Base-by-base conservation (phyloP, 2,888 invertebrate species). In the Nudaria mundana region DNA sequence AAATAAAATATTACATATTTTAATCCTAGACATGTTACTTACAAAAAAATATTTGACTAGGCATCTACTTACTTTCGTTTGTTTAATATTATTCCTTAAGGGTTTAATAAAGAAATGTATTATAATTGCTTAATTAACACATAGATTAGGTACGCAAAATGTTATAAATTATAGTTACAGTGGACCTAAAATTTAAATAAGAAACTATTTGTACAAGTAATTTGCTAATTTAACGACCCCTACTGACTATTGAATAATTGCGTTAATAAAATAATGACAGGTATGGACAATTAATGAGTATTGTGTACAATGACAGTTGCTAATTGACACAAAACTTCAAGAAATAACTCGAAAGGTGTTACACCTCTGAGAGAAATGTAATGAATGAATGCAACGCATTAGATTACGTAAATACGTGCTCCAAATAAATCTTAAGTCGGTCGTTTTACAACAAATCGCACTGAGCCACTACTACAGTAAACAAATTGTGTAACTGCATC, bases 401-500 rank as follows among this genome's bases (percentile, higher is more conserved):
- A 3, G 10, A 24, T 24, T 24, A 24, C 11, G n/a, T 16, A 12
- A 33, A 41, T 32, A 34, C 22, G 34, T 37, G 38, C 31, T 28
- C 57, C 26, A 43, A 44, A 57, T 48, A 43, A 34, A 37, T 34
- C 30, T 13, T 25, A 30, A 10, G 7, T 28, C 10, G 6, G 15
- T 28, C 18, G 7, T 30, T 37, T 37, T 33, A 37, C 31, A 44
- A 52, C 47, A 43, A 42, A 54, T 48, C 54, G 59, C 63, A 60
- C 52, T 56, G 55, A 37, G 52, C 26, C 43, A 35, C 44, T 38
- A 52, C 41, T 49, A 59, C 59, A 66, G 60, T 48, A 70, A 66
- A 66, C 55, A 65, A 63, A 65, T 80, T 76, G 68, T 68, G 63
- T 71, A 76, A 80, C 54, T 44, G 40, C 34, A 50, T 54, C 64